Base-by-base conservation (phyloP, 2,797 vertebrate genomes). In the Nannoperca obscura region DNA sequence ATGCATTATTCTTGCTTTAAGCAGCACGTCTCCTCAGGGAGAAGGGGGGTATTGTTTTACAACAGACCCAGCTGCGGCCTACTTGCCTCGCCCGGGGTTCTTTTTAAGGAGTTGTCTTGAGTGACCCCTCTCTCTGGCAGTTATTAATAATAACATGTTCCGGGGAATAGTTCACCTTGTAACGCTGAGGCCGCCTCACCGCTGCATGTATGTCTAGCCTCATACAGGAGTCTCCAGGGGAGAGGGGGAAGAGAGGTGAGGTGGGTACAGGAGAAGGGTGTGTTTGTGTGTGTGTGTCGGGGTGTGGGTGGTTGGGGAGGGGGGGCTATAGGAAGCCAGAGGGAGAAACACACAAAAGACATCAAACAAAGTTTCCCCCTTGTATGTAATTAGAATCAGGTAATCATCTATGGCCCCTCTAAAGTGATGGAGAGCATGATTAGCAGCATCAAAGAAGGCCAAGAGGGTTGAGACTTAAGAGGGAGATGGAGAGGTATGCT, bases 71-170 rank as follows among this genome's bases (percentile, higher is more conserved):
- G 90, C 93, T 92, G 90, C 84, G 88, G 91, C 93, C 92, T 92
- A 93, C 89, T 93, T 93, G 92, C 86, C 85, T 90, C 55, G 81
- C 91, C 91, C 55, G 82, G 80, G 91, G 91, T 93, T 91, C 90
- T 93, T 92, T 94, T 93, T 85, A 91, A 91, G 89, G 92, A 92
- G 92, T 91, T 91, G 93, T 93, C 89, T 90, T 86, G 85, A 85
- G 89, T 93, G 94, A 89, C 87, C 87, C 92, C 81, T 90, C 91
- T 91, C 86, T 85, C 89, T 94, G 93, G 91, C 92, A 93, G 93
- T 94, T 94, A 94, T 94, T 95, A 94, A 95, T 95, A 95, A 94
- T 93, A 93, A 95, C 90, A 76, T 82, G 40, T 92, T 84, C 88
- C 66, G 47, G 89, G 86, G 91, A 92, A 91, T 90, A 91, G 92